phyloP scores from a whole-genome alignment of 2,113 vertebrate genomes.

The Malurus elegans region DNA sequence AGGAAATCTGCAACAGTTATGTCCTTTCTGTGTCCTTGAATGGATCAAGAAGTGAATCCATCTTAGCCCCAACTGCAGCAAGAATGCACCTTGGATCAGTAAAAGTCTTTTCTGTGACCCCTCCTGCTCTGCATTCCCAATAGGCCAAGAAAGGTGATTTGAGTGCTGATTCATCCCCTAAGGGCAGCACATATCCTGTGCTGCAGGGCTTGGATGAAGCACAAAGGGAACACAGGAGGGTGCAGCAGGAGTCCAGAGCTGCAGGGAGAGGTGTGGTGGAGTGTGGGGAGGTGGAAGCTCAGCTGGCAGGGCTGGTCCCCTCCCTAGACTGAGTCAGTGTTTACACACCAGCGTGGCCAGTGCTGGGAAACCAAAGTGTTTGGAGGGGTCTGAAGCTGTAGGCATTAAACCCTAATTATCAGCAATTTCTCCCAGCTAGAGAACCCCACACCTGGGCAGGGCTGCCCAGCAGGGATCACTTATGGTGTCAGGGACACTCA shows the following conservation, averaged over 20 bases:
- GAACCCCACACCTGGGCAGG: background rate
- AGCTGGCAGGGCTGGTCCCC: background rate
- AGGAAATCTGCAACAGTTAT: background rate
- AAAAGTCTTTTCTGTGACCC: background rate
- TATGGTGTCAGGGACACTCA: background rate
- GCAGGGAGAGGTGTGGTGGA: background rate
- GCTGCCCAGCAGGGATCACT: background rate
- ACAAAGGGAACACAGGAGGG: background rate
- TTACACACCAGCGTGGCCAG: background rate
- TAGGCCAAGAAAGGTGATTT: background rate
- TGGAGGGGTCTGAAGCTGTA: background rate
- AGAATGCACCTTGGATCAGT: background rate
- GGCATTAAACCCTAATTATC: background rate
- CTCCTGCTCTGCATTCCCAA: background rate
- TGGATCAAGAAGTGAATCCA: background rate
- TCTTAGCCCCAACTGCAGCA: background rate
- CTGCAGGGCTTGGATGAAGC: background rate
- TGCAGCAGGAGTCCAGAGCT: background rate
- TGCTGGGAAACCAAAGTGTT: background rate
- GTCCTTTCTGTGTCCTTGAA: background rate
- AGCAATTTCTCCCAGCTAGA: background rate
- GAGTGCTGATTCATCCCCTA: background rate
- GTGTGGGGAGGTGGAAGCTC: background rate
- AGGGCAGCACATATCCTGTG: background rate
- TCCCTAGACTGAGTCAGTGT: slow-evolving; percentile 23